Evolutionary conservation across 2,113 vertebrate species (phyloP).

Genomic region (Lepisosteus oculatus): DNA sequence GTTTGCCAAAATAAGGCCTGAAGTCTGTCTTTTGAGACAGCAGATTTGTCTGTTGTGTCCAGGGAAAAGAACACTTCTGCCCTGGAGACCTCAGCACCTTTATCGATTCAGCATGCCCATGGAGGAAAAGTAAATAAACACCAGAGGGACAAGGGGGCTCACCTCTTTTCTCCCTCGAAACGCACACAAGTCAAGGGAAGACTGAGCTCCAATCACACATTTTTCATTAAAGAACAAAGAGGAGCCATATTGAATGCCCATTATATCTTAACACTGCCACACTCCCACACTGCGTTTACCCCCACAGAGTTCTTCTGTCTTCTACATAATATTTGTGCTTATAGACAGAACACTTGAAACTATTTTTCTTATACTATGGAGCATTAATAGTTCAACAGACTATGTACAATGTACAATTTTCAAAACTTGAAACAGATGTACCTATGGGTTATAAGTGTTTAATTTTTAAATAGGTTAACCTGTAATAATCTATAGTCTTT

Average conservation of each 20-base stretch:
- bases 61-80: conserved; percentile 14
- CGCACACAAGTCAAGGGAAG: conserved; percentile 37
- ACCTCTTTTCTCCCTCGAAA: conserved; percentile 57
- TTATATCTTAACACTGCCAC: conserved; percentile 21
- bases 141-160: conserved; percentile 63
- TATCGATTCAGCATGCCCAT: conserved; percentile 68
- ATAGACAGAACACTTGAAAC: too few relatives aligned
- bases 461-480: too few relatives aligned
- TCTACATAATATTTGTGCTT: background rate
- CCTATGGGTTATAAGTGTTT: too few relatives aligned
- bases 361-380: too few relatives aligned
- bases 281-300: conserved; percentile 24
- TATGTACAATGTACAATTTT: too few relatives aligned
- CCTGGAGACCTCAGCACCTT: conserved; percentile 46
- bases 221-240: conserved; percentile 65
- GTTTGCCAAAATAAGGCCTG: too few relatives aligned
- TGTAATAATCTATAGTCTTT: too few relatives aligned
- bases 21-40: too few relatives aligned
- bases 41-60: too few relatives aligned
- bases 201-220: conserved; percentile 69
- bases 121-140: conserved; percentile 77
- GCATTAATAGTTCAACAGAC: too few relatives aligned
- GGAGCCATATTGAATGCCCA: conserved; percentile 16
- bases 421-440: too few relatives aligned
- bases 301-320: conserved; percentile 35